These are phyloP conservation scores for Gonatopus flavifemur DNA, from an alignment of 1,140 invertebrate genomes.

Conservation along the genomic window DNA sequence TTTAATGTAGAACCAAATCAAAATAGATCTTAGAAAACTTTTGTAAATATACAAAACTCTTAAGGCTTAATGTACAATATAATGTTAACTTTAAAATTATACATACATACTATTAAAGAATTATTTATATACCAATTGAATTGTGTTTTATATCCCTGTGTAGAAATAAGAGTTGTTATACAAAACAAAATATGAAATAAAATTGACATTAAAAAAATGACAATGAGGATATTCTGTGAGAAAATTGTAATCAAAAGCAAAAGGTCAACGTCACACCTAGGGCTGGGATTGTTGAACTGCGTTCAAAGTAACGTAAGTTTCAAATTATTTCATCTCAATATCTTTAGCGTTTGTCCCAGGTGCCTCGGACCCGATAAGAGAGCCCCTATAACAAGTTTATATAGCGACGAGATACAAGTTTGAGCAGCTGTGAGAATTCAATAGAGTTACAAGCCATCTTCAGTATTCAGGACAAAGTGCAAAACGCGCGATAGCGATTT, in stretches of 20 bases:
- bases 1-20: conserved; percentile 19
- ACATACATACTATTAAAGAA: conserved; percentile 6
- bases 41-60: conserved; percentile 4
- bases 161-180: too few species aligned
- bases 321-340: conserved; percentile 28
- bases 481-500: too few species aligned
- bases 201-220: not conserved
- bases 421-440: conserved; percentile 21
- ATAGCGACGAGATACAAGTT: conserved; percentile 9
- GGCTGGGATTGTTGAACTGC: conserved; percentile 28
- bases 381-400: conserved; percentile 12
- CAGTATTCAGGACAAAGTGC: too few species aligned
- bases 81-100: not conserved
- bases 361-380: conserved; percentile 32
- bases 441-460: conserved; percentile 22
- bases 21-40: not conserved
- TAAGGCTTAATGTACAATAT: not conserved
- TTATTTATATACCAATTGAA: conserved; percentile 9
- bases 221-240: not conserved
- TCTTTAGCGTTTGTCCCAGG: conserved; percentile 40
- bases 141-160: too few species aligned
- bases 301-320: conserved; percentile 25
- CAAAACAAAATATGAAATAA: not conserved
- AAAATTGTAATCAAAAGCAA: conserved; percentile 9
- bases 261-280: conserved; percentile 45